Percentiles rank a stretch among this genome's conserved stretches.
phyloP scores from a whole-genome alignment of 2,797 vertebrate genomes.

The Anguilla megastoma region DNA sequence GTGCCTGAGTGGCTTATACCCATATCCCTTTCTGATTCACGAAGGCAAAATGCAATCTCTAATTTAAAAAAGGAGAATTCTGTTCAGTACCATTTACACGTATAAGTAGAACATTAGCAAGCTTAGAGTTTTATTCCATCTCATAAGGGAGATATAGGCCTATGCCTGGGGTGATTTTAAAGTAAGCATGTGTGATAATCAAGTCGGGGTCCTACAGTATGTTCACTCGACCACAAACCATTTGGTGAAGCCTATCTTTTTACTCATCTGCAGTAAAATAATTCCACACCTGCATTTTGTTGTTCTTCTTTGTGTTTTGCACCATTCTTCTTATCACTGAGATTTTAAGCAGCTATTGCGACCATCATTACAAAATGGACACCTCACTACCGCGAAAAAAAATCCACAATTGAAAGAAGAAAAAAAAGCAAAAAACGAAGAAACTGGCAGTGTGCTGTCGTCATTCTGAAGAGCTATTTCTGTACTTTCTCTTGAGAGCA shows the following conservation, averaged over 20 bases:
- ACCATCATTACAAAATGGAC: neutral
- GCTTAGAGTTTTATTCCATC: neutral
- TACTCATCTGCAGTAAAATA: neutral
- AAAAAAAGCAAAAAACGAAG: neutral
- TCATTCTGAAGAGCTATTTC: constrained; percentile 1
- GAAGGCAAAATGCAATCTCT: neutral
- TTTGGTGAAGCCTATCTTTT: neutral
- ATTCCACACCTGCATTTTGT: neutral
- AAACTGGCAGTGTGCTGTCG: neutral
- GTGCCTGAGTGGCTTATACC: neutral
- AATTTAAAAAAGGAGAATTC: neutral
- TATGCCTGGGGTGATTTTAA: neutral
- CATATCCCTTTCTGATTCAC: neutral
- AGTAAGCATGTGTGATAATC: neutral
- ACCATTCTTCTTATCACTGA: neutral
- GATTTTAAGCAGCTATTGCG: neutral
- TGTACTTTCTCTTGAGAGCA: neutral
- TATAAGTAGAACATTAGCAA: neutral
- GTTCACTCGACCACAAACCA: neutral
- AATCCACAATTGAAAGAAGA: neutral
- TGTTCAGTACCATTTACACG: neutral
- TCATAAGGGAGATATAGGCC: neutral
- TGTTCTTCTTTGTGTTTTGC: neutral
- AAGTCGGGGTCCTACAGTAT: neutral
- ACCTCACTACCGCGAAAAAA: neutral